Evolutionary conservation across 1,140 invertebrate species (phyloP), one percentile per base, ranked within the genome.

Genomic region (Metopolophium dirhodum): DNA sequence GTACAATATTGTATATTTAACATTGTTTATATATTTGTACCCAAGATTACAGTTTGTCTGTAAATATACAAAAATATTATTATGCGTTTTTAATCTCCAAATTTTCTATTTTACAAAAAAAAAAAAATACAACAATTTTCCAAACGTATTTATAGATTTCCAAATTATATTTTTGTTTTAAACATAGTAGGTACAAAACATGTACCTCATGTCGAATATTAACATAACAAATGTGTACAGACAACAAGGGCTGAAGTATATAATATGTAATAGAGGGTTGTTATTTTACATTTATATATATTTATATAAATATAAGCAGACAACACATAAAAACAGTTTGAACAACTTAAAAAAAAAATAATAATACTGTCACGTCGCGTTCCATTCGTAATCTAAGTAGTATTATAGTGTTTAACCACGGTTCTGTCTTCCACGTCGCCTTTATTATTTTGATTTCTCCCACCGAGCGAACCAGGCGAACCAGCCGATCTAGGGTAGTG

Each of bases 381-480:
- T n/a, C 14, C 14, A 77, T 41, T 85, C 37, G 41, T 85, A 85
- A 85, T 85, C 37, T 7, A 47, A 47, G 26, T 86, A 77, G 85
- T 49, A 45, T 54, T 85, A 26, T 7, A 26, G 6, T 45, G 85
- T 20, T 45, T n/a, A 86, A 86, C 85, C 41, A 41, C 85, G 85
- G 47, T 86, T 47, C 85, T 18, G 45, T 86, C 85, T 86, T 86
- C 85, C 85, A 47, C 85, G 85, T 86, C 85, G 85, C 26, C 85
- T 86, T 86, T 86, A 86, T 77, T 77, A 77, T 86, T 86, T 30
- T 26, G 45, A 86, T 86, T 86, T 86, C 85, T 86, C 85, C 85
- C 85, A 86, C 85, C 85, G 85, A 86, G 11, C 45, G 6, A 86
- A 47, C 85, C 85, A 49, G 26, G 30, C 37, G 45, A 86, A 47